These are phyloP conservation scores for Furcula furcula DNA, from an alignment of 2,888 invertebrate species.

Conservation along the genomic window DNA sequence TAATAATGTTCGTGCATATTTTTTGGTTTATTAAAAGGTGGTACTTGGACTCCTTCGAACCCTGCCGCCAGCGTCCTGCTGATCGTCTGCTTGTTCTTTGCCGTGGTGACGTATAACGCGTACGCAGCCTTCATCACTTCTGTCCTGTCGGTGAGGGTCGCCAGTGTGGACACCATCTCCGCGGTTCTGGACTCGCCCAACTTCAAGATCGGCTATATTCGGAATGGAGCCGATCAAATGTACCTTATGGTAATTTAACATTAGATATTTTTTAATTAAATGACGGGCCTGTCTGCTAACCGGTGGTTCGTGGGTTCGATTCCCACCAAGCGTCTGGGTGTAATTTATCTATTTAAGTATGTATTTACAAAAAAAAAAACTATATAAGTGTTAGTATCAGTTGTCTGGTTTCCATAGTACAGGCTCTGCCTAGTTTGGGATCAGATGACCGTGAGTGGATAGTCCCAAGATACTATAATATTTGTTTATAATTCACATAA, in stretches of 20 bases:
- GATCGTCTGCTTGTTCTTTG: conserved; percentile 81
- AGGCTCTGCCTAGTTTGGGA: too few species aligned
- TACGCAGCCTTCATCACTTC: conserved; percentile 86
- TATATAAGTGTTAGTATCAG: too few species aligned
- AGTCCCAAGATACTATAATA: too few species aligned
- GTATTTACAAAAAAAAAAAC: too few species aligned
- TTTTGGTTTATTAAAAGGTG: conserved; percentile 59
- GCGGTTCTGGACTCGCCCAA: conserved; percentile 81
- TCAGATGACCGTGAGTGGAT: too few species aligned
- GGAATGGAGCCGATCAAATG: conserved; percentile 82
- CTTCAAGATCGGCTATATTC: conserved; percentile 82
- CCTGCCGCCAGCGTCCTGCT: conserved; percentile 82
- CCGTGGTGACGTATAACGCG: conserved; percentile 84
- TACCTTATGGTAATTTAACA: conserved; percentile 84
- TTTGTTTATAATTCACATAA: too few species aligned
- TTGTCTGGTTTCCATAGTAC: too few species aligned
- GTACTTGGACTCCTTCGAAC: conserved; percentile 79
- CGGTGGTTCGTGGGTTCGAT: too few species aligned
- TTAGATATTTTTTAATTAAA: too few species aligned
- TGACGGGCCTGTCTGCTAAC: too few species aligned
- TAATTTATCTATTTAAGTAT: too few species aligned
- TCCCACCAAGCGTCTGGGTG: too few species aligned
- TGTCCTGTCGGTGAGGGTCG: conserved; percentile 82
- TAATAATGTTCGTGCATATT: background rate
- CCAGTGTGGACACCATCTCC: conserved; percentile 79